phyloP scores from a whole-genome alignment of 2,888 invertebrate genomes.

The Andrena dorsata region DNA sequence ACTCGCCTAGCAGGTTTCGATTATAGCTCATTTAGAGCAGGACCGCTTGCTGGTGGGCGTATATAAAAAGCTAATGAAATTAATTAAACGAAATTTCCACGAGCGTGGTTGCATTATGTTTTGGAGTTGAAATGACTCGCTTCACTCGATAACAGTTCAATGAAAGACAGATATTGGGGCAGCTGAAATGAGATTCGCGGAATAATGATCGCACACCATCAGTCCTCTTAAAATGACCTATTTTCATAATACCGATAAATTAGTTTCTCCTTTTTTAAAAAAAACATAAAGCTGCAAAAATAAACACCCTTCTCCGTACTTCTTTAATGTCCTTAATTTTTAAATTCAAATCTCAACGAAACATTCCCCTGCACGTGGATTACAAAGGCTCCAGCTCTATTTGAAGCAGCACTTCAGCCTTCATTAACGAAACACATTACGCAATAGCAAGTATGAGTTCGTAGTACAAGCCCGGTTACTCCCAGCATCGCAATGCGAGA shows the following conservation, averaged over 20 bases:
- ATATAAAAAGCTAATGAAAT: neutral
- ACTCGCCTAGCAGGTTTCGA: constrained; percentile 12
- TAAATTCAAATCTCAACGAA: neutral
- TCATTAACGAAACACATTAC: neutral
- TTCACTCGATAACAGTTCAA: neutral
- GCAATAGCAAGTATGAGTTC: neutral
- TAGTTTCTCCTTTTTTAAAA: neutral
- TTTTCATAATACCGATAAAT: neutral
- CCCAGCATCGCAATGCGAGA: neutral
- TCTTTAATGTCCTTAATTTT: neutral
- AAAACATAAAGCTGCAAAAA: neutral
- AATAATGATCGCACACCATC: neutral
- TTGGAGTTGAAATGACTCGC: neutral
- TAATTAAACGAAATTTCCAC: constrained; percentile 1
- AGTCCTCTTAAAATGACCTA: neutral
- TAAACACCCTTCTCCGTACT: no score
- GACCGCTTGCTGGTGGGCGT: neutral
- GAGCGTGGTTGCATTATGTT: neutral
- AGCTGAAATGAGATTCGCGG: neutral
- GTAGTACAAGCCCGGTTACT: neutral
- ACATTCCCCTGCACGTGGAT: neutral
- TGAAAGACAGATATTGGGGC: neutral
- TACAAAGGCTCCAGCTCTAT: neutral
- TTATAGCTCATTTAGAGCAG: neutral
- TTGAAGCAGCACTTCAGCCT: neutral